These are phyloP conservation scores for Nothura maculosa DNA, from an alignment of 2,797 vertebrate species.

Conservation along the genomic window DNA sequence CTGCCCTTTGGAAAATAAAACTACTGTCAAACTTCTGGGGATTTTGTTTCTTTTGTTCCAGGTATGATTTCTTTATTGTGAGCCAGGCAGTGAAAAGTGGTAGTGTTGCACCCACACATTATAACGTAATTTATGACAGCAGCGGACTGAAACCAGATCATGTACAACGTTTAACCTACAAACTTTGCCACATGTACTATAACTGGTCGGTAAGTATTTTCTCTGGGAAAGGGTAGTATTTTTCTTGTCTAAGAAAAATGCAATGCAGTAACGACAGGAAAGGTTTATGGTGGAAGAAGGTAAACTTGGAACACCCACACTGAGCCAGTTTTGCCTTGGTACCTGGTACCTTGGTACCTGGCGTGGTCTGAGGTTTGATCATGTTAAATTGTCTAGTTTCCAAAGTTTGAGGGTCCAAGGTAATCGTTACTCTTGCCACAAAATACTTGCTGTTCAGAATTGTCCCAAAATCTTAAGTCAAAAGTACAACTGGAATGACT, in stretches of 20 bases:
- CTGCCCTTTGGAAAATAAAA: not conserved
- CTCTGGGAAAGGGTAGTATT: not conserved
- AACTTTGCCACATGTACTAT: constrained; percentile 96
- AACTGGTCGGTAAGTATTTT: constrained; percentile 92
- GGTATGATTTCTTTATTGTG: constrained; percentile 96
- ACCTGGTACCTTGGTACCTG: too few relatives aligned
- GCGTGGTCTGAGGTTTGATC: fast-evolving
- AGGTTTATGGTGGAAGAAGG: not conserved
- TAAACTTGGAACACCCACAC: too few relatives aligned
- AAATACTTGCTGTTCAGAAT: not conserved
- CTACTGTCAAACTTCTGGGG: fast-evolving
- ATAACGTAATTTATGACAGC: constrained; percentile 94
- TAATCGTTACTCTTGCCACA: not conserved
- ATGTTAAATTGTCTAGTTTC: fast-evolving
- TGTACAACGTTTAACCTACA: constrained; percentile 96
- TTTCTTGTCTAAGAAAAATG: not conserved
- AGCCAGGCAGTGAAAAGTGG: constrained; percentile 91
- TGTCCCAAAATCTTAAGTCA: not conserved
- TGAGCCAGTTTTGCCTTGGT: not conserved
- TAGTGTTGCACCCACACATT: constrained; percentile 92
- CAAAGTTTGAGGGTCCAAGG: not conserved
- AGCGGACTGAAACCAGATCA: constrained; percentile 94
- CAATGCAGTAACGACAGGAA: not conserved
- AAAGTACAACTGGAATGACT: not conserved
- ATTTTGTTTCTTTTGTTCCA: constrained; percentile 24